Conservation (phyloP, 2,888 invertebrate species). For the Cephus runcator region DNA sequence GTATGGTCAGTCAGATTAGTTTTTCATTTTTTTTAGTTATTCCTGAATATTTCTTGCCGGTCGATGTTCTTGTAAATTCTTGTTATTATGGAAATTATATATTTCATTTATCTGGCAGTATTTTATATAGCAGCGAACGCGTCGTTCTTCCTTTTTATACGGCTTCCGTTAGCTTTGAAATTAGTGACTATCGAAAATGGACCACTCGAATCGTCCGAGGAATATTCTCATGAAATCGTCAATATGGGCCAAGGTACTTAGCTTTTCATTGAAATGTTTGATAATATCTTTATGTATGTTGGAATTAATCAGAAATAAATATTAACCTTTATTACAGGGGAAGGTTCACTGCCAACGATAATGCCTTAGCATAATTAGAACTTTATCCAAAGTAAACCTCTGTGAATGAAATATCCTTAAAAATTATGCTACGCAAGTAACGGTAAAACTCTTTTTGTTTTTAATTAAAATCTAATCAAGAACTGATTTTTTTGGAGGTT, state of each 20-base stretch:
- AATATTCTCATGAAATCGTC: background rate
- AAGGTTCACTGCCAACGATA: background rate
- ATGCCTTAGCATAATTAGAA: background rate
- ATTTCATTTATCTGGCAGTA: background rate
- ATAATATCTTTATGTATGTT: background rate
- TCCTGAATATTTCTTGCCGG: background rate
- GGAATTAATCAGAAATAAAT: background rate
- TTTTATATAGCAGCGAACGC: background rate
- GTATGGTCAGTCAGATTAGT: background rate
- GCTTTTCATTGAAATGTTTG: background rate
- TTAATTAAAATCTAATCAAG: background rate
- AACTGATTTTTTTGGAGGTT: background rate
- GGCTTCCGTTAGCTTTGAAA: background rate
- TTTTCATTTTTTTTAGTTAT: background rate
- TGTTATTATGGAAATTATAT: background rate
- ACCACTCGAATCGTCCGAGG: background rate
- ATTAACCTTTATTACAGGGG: background rate
- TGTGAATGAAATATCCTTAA: background rate
- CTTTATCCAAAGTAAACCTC: background rate
- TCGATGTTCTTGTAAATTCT: background rate
- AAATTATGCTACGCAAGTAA: background rate
- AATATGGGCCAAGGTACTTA: background rate
- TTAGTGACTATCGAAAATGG: background rate
- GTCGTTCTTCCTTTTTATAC: background rate
- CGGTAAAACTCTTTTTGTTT: background rate